A percentile compares a stretch with the other conserved stretches of the same genome.
Conservation (phyloP, 2,888 invertebrate species). For the Clivina fossor region DNA sequence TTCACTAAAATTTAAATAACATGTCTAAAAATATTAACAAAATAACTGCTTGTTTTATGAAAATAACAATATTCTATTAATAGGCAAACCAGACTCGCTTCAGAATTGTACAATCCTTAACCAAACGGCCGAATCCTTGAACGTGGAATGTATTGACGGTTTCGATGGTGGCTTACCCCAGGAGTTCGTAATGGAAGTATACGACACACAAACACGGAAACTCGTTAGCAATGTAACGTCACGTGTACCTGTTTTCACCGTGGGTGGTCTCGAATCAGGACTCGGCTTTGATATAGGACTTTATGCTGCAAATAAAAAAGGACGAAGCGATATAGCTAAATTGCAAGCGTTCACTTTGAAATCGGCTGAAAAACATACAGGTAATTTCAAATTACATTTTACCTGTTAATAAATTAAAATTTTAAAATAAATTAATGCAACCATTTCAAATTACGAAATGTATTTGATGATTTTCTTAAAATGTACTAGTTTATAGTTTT, state of each 20-base stretch:
- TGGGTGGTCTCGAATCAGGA: slow-evolving; percentile 67
- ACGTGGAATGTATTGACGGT: slow-evolving; percentile 73
- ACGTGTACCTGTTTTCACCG: slow-evolving; percentile 64
- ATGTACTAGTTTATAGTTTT: too few species aligned
- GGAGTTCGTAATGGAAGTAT: slow-evolving; percentile 73
- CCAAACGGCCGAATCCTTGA: slow-evolving; percentile 70
- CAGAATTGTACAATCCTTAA: slow-evolving; percentile 74
- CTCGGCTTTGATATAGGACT: slow-evolving; percentile 68
- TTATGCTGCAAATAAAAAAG: slow-evolving; percentile 72
- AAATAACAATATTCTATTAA: too few species aligned
- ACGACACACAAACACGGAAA: slow-evolving; percentile 57
- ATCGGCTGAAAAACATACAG: slow-evolving; percentile 72
- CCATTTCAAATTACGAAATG: too few species aligned
- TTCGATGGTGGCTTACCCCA: slow-evolving; percentile 77
- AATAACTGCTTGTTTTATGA: too few species aligned
- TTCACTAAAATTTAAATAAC: too few species aligned
- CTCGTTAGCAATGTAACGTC: slow-evolving; percentile 62
- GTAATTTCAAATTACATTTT: slow-evolving; percentile 52
- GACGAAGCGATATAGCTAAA: slow-evolving; percentile 65
- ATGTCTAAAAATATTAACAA: too few species aligned
- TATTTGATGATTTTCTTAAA: too few species aligned
- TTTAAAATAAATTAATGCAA: too few species aligned
- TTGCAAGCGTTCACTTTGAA: slow-evolving; percentile 72
- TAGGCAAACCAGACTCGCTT: slow-evolving; percentile 73
- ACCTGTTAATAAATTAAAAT: too few species aligned